Percentiles rank a stretch among this genome's conserved stretches.
These are phyloP conservation scores for Labroides dimidiatus DNA, from an alignment of 2,797 vertebrate genomes.

Conservation along the genomic window DNA sequence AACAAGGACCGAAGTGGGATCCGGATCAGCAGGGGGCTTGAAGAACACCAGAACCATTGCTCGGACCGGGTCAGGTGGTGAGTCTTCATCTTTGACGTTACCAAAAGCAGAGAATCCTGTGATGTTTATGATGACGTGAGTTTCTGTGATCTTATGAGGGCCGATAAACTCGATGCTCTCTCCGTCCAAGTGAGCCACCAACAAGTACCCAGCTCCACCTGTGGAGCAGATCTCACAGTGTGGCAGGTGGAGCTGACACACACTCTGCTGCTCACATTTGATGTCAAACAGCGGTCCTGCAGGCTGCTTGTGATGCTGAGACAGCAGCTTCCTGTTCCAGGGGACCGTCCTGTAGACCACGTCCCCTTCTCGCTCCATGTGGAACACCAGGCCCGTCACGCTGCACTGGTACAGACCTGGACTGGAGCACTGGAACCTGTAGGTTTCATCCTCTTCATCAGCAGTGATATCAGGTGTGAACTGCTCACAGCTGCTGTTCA, in stretches of 20 bases:
- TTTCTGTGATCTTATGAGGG: slow-evolving; percentile 37
- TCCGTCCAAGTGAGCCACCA: slow-evolving; percentile 38
- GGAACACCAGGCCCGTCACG: slow-evolving; percentile 52
- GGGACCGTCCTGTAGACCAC: slow-evolving; percentile 41
- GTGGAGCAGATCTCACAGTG: slow-evolving; percentile 52
- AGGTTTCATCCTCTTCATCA: slow-evolving; percentile 16
- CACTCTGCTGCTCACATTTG: slow-evolving; percentile 17
- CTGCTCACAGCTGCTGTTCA: slow-evolving; percentile 23
- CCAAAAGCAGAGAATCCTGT: slow-evolving; percentile 23
- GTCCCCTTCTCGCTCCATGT: slow-evolving; percentile 48
- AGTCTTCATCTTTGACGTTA: slow-evolving; percentile 23
- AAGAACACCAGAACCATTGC: slow-evolving; percentile 55
- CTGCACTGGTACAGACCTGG: slow-evolving; percentile 54
- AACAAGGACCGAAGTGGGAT: slow-evolving; percentile 4
- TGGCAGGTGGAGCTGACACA: slow-evolving; percentile 55
- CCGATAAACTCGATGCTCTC: slow-evolving; percentile 16
- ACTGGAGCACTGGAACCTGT: slow-evolving; percentile 21
- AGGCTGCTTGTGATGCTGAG: slow-evolving; percentile 39
- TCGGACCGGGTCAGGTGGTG: slow-evolving; percentile 14
- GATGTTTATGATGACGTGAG: slow-evolving; percentile 47
- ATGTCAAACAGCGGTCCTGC: slow-evolving; percentile 66
- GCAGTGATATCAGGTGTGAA: slow-evolving; percentile 27
- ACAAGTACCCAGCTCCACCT: slow-evolving; percentile 6
- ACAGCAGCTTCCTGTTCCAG: slow-evolving; percentile 41
- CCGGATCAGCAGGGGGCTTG: background rate